Evolutionary conservation across 2,797 vertebrate species (phyloP).

Genomic region (Coccyzus lansbergi): DNA sequence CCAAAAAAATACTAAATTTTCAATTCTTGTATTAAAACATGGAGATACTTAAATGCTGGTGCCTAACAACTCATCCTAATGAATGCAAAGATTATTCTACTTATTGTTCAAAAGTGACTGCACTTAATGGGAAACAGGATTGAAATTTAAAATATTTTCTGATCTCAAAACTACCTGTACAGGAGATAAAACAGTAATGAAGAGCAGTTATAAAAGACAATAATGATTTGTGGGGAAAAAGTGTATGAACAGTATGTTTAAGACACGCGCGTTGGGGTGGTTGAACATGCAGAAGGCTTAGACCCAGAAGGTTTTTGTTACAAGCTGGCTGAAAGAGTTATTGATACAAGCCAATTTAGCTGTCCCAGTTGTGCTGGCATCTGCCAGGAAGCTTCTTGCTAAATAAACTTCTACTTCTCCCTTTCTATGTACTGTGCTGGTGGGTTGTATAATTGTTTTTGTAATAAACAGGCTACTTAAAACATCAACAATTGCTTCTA

Average conservation of each 20-base stretch:
- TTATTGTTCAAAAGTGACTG: background rate
- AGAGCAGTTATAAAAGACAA: background rate
- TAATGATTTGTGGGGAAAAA: background rate
- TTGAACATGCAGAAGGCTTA: constrained; percentile 1
- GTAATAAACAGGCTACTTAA: constrained; percentile 68
- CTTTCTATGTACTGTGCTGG: constrained; percentile 33
- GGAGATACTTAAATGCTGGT: background rate
- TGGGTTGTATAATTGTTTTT: constrained; percentile 69
- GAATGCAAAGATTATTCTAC: background rate
- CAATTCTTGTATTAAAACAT: background rate
- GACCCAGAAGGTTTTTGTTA: constrained; percentile 28
- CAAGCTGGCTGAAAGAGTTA: constrained; percentile 57
- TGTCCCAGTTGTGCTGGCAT: constrained; percentile 51
- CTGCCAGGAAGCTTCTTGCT: constrained; percentile 63
- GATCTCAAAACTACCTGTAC: background rate
- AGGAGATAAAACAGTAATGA: background rate
- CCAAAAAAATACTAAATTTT: background rate
- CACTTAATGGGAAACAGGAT: background rate
- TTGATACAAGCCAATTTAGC: constrained; percentile 56
- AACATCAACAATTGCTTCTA: constrained; percentile 73
- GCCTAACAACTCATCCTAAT: background rate
- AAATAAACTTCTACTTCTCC: constrained; percentile 56
- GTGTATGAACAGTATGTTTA: background rate
- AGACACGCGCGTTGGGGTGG: background rate
- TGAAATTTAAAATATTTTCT: background rate